Evolutionary conservation across 2,888 invertebrate genomes (phyloP).

Genomic region (Flexamia atlantica): DNA sequence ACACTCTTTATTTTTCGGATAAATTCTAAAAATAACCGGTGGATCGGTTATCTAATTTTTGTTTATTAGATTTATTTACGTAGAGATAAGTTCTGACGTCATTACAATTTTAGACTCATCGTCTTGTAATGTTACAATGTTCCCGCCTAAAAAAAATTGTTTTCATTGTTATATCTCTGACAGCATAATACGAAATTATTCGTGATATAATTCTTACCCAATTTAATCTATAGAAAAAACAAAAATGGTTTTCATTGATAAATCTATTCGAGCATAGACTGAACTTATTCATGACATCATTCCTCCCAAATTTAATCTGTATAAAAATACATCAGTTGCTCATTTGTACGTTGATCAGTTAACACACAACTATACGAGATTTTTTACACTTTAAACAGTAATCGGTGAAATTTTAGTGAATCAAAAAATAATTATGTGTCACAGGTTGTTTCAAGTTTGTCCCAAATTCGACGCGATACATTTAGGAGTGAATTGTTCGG

Average conservation of each 20-base stretch:
- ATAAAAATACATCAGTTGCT: too few species aligned
- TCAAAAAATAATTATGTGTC: not conserved
- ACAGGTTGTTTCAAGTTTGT: not conserved
- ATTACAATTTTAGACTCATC: not conserved
- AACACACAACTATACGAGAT: not conserved
- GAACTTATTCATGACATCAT: too few species aligned
- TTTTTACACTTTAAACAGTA: too few species aligned
- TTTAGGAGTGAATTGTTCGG: constrained; percentile 10
- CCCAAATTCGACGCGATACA: constrained; percentile 13
- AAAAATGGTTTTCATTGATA: too few species aligned
- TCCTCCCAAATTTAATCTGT: too few species aligned
- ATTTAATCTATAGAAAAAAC: not conserved
- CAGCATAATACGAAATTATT: not conserved
- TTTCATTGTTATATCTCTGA: not conserved
- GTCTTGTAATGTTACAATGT: not conserved
- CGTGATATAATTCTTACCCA: not conserved
- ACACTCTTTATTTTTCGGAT: not conserved
- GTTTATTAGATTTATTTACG: not conserved
- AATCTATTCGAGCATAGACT: too few species aligned
- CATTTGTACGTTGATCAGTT: too few species aligned
- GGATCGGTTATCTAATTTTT: not conserved
- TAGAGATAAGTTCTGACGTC: not conserved
- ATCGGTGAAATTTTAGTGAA: too few species aligned
- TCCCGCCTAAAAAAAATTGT: not conserved
- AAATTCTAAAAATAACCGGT: not conserved